Conservation (phyloP, 2,888 invertebrate genomes). For the Heliothis peltigera region DNA sequence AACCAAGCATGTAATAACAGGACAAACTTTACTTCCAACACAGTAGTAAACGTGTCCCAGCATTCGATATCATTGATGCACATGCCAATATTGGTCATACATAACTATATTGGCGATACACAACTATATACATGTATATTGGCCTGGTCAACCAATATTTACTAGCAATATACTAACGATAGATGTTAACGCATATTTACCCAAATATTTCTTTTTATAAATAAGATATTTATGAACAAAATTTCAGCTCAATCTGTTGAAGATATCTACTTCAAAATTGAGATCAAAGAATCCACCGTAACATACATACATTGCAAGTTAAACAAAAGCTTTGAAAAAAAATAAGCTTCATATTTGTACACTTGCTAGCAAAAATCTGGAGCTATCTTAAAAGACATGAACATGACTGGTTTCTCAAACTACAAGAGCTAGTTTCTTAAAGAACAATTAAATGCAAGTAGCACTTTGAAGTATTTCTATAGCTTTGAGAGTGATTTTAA, state of each 20-base stretch:
- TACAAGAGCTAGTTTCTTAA: too few species aligned
- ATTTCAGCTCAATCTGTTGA: too few species aligned
- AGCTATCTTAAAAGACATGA: background rate
- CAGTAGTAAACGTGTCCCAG: constrained; percentile 31
- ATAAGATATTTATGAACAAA: too few species aligned
- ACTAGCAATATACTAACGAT: constrained; percentile 5
- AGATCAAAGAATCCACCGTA: too few species aligned
- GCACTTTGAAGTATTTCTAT: too few species aligned
- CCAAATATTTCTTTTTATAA: constrained; percentile 11
- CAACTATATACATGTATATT: background rate
- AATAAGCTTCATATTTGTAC: constrained; percentile 1
- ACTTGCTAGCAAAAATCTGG: background rate
- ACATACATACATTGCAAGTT: too few species aligned
- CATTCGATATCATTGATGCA: constrained; percentile 36
- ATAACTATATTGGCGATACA: constrained; percentile 1
- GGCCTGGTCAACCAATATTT: constrained; percentile 11
- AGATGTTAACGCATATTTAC: constrained; percentile 16
- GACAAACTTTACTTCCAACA: constrained; percentile 3
- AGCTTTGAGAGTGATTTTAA: too few species aligned
- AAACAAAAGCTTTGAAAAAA: too few species aligned
- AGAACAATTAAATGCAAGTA: too few species aligned
- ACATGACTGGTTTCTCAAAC: background rate
- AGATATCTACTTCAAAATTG: too few species aligned
- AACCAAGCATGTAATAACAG: background rate
- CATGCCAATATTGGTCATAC: constrained; percentile 32